Percentiles rank a stretch among this genome's conserved stretches.
phyloP scores from a whole-genome alignment of 35 echinoderm and acorn worm genomes.

The Patiria miniata region DNA sequence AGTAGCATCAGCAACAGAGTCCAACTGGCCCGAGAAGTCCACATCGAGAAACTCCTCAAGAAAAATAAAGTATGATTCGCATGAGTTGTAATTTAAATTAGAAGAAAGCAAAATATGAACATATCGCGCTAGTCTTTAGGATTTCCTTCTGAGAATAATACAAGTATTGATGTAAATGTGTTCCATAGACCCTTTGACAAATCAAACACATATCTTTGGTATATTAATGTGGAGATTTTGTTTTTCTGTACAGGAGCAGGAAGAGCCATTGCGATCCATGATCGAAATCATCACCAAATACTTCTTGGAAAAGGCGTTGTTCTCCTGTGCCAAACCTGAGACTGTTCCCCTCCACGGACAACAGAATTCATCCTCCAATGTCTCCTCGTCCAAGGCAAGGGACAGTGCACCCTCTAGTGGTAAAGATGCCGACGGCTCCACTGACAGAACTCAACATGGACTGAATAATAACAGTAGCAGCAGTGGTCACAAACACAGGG shows the following conservation, averaged over 20 bases:
- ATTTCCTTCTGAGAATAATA: too few relatives aligned
- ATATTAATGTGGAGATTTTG: too few relatives aligned
- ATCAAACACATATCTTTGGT: too few relatives aligned
- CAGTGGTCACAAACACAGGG: conserved; percentile 9
- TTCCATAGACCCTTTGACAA: too few relatives aligned
- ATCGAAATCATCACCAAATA: conserved; percentile 85
- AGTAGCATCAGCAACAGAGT: conserved; percentile 76
- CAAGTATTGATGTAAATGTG: too few relatives aligned
- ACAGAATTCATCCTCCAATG: neutral
- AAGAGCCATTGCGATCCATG: conserved; percentile 78
- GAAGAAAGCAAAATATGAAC: too few relatives aligned
- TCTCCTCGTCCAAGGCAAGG: neutral
- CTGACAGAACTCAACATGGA: neutral
- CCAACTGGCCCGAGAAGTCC: conserved; percentile 66
- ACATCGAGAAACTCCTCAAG: conserved; percentile 87
- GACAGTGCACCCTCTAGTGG: neutral
- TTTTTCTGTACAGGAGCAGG: conserved; percentile 51
- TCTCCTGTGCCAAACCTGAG: neutral
- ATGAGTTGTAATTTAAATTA: too few relatives aligned
- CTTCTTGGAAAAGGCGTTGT: conserved; percentile 44
- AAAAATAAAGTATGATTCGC: conserved; percentile 77
- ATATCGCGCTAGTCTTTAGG: too few relatives aligned
- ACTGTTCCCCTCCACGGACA: neutral
- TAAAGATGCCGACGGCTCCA: neutral
- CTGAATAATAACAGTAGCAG: neutral